Conservation (phyloP, 2,888 invertebrate species). For the Drosophila ustulata region DNA sequence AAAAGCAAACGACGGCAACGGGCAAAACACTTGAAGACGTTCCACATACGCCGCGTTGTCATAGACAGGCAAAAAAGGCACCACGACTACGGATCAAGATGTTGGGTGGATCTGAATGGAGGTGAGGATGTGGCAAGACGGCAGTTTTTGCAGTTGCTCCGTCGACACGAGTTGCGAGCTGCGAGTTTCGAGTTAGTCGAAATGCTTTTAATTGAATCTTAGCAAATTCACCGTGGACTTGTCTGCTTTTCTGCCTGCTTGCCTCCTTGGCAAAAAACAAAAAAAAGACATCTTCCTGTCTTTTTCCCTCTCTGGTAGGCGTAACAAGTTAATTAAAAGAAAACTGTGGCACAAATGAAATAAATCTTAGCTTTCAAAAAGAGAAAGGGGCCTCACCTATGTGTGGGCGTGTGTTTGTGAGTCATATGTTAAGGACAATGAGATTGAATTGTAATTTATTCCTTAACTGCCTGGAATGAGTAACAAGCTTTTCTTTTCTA, state of each 20-base stretch:
- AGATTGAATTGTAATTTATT: constrained; percentile 74
- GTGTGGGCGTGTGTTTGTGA: constrained; percentile 19
- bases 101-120: neutral
- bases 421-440: constrained; percentile 55
- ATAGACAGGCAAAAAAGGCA: constrained; percentile 57
- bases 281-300: neutral
- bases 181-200: constrained; percentile 17
- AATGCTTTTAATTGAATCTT: constrained; percentile 77
- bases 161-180: constrained; percentile 12
- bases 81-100: constrained; percentile 34
- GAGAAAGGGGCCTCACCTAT: neutral
- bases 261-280: constrained; percentile 53
- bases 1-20: constrained; percentile 70
- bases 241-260: constrained; percentile 12
- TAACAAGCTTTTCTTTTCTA: constrained; percentile 6
- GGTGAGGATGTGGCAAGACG: neutral
- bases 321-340: constrained; percentile 78
- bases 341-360: constrained; percentile 75
- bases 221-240: constrained; percentile 51
- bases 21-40: constrained; percentile 58
- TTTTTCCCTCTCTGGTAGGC: constrained; percentile 27
- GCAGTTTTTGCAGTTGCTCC: constrained; percentile 22
- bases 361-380: constrained; percentile 61
- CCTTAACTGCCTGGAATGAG: constrained; percentile 2
- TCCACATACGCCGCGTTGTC: constrained; percentile 74